phyloP scores from a whole-genome alignment of 1,140 invertebrate genomes.

The Tachypleus tridentatus region DNA sequence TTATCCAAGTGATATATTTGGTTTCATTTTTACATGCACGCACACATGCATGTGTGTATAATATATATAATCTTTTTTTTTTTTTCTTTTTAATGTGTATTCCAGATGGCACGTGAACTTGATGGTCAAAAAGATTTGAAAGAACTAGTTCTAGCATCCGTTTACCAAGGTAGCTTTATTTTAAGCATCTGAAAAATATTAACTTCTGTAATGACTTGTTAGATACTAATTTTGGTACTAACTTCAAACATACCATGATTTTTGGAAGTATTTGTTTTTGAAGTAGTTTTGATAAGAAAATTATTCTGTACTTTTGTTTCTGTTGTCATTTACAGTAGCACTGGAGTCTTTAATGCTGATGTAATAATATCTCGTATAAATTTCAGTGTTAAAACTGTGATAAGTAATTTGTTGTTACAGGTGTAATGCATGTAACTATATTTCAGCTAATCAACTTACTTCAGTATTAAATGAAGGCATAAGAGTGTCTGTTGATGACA shows the following conservation, averaged over 20 bases:
- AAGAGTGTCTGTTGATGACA: constrained; percentile 37
- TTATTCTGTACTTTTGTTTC: no score
- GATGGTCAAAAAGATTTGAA: constrained; percentile 41
- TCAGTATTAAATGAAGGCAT: constrained; percentile 41
- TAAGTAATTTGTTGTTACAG: constrained; percentile 4
- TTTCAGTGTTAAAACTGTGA: background rate
- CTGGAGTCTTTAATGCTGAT: no score
- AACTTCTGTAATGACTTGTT: no score
- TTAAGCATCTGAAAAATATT: background rate
- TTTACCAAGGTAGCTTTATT: constrained; percentile 48
- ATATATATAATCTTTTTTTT: background rate
- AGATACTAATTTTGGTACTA: no score
- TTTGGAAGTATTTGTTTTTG: no score
- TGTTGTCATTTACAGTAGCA: no score
- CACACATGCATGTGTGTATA: background rate
- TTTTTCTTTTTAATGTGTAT: background rate
- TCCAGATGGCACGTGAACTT: constrained; percentile 34
- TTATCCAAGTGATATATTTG: background rate
- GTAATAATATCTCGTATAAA: no score
- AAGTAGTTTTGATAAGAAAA: no score
- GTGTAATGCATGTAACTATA: constrained; percentile 13
- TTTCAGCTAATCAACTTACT: constrained; percentile 39
- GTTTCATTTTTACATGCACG: background rate
- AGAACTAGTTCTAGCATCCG: constrained; percentile 54
- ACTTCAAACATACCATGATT: no score